Evolutionary conservation across 2,797 vertebrate species (phyloP), one percentile per base, ranked within the genome.

Genomic region (Champsocephalus esox): DNA sequence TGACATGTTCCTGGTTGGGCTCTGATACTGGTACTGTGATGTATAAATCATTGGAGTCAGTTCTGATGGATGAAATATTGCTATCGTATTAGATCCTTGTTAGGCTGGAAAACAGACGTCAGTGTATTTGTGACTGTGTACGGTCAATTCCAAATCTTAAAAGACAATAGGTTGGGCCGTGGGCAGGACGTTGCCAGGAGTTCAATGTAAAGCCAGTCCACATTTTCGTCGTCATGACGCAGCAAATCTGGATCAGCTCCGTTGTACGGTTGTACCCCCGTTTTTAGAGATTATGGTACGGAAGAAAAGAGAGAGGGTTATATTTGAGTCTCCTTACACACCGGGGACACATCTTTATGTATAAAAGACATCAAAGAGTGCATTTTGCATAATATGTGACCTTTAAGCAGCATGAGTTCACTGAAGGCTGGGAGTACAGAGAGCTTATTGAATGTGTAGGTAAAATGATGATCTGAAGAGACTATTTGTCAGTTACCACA

Each of bases 61-160:
- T 52, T 32, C 46, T 17, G n/a, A 34, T 34, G 32, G 32, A 34
- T 34, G 6, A 34, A 34, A 34, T 34, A 34, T 34, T 34, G 4
- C 32, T 34, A 1, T 34, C 6, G 4, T 34, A 73, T 60, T 48
- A 44, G 43, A 69, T 66, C 24, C 8, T 64, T 73, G 19, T 70
- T 48, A 17, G 32, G 32, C 13, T 60, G 21, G 9, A 57, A 61
- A 66, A 48, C n/a, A 32, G 3, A 56, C 48, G 28, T 28, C 17
- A 43, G 49, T 69, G 32, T 34, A 3, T 58, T 70, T 50, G 46
- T 43, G 17, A 17, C 14, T 48, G 59, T 48, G 59, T 38, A 46
- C 16, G 4, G 14, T 57, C n/a, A 59, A 52, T 57, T 60, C 17
- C 19, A 52, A 54, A 65, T 51, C 12, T 41, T 41, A 56, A 12